These are phyloP conservation scores for Spheniscus mendiculus DNA, from an alignment of 2,113 vertebrate species.

Conservation along the genomic window DNA sequence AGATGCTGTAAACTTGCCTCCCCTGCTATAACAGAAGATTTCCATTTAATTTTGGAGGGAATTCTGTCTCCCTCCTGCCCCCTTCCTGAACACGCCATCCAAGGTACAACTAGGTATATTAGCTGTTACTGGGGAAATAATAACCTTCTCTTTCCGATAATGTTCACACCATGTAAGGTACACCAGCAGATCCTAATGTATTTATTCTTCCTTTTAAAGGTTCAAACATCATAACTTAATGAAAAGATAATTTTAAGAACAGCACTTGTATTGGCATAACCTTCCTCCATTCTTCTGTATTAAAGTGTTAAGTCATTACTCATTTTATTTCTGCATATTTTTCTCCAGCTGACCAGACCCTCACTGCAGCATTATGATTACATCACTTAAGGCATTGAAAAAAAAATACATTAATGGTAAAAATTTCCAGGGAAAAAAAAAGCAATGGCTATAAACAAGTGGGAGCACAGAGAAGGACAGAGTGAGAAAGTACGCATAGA, in stretches of 20 bases:
- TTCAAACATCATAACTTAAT: not conserved
- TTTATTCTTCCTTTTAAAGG: not conserved
- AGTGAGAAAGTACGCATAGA: not conserved
- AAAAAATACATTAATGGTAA: not conserved
- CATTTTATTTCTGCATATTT: not conserved
- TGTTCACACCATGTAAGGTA: fast-evolving
- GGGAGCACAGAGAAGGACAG: not conserved
- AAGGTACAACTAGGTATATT: not conserved
- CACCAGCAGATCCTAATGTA: not conserved
- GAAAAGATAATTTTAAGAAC: not conserved
- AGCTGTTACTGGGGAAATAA: no score
- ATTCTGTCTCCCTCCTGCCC: not conserved
- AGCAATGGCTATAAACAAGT: not conserved
- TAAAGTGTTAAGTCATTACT: not conserved
- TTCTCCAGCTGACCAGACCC: not conserved
- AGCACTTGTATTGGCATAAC: not conserved
- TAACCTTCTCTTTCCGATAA: not conserved
- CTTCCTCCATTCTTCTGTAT: not conserved
- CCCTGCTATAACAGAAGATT: not conserved
- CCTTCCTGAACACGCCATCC: not conserved
- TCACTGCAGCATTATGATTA: not conserved
- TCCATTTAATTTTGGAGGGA: not conserved
- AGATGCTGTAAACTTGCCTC: not conserved
- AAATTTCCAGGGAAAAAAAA: not conserved
- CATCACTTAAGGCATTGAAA: not conserved